phyloP scores from a whole-genome alignment of 2,797 vertebrate species.

The Enteromius fasciolatus region DNA sequence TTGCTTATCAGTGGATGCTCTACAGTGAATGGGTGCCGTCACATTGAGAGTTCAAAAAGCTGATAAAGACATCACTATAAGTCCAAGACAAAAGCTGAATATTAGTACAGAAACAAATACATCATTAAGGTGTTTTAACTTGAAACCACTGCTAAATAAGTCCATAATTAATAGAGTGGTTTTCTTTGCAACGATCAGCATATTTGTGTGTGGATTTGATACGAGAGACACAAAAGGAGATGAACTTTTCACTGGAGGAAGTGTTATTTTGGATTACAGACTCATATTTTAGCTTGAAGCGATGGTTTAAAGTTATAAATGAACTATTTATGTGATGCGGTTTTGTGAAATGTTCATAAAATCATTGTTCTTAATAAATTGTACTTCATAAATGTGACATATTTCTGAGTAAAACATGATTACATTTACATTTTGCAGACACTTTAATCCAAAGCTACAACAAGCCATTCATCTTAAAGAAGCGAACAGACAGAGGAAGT shows the following conservation, averaged over 20 bases:
- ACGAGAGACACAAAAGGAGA: not conserved
- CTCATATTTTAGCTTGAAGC: not conserved
- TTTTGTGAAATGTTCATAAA: not conserved
- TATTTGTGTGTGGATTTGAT: not conserved
- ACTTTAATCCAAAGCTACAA: too few species aligned
- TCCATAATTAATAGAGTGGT: too few species aligned
- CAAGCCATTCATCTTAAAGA: too few species aligned
- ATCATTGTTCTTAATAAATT: not conserved
- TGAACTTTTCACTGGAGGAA: not conserved
- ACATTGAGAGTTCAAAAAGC: not conserved
- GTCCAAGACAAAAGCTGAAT: not conserved
- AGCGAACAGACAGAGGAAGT: too few species aligned
- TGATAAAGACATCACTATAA: too few species aligned
- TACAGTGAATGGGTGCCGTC: too few species aligned
- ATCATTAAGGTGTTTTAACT: not conserved
- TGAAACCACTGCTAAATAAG: not conserved
- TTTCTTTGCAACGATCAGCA: too few species aligned
- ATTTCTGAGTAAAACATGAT: not conserved
- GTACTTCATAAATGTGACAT: not conserved
- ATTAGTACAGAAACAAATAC: not conserved
- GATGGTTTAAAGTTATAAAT: not conserved
- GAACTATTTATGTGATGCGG: not conserved
- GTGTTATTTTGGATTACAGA: not conserved
- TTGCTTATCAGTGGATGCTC: not conserved
- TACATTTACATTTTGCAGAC: too few species aligned